A percentile compares a stretch with the other conserved stretches of the same genome.
Evolutionary conservation across 2,797 vertebrate genomes (phyloP).

Genomic region (Platalea minor): DNA sequence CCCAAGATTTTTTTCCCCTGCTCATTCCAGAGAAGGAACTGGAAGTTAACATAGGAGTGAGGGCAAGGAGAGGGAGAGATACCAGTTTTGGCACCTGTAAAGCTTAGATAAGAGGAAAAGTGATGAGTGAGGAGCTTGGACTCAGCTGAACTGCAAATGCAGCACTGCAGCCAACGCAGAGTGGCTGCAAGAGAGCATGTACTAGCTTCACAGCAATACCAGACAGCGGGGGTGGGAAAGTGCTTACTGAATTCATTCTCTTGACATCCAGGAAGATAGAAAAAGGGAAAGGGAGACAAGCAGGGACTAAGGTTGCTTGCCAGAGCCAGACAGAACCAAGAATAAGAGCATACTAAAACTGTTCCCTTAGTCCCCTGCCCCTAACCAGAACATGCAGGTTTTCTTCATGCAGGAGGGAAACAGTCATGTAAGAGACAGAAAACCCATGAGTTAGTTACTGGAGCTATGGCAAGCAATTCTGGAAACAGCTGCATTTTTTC

Average conservation of each 20-base stretch:
- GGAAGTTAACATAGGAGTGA: neutral
- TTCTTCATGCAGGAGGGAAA: neutral
- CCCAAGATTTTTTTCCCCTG: neutral
- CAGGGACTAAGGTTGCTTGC: neutral
- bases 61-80: neutral
- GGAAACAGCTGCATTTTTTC: neutral
- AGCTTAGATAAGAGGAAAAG: neutral
- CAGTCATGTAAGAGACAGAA: neutral
- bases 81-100: neutral
- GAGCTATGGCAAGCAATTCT: neutral
- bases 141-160: neutral
- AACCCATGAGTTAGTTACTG: neutral
- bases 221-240: neutral
- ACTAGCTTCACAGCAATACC: neutral
- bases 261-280: neutral
- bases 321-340: neutral
- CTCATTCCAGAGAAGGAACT: neutral
- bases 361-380: neutral
- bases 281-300: neutral
- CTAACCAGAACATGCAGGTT: neutral
- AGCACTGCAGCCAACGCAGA: neutral
- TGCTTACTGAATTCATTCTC: neutral
- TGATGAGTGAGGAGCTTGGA: neutral
- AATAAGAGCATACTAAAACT: neutral
- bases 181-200: neutral